These are phyloP conservation scores for Rhinoptilus africanus DNA, from an alignment of 2,113 vertebrate species.

Conservation along the genomic window DNA sequence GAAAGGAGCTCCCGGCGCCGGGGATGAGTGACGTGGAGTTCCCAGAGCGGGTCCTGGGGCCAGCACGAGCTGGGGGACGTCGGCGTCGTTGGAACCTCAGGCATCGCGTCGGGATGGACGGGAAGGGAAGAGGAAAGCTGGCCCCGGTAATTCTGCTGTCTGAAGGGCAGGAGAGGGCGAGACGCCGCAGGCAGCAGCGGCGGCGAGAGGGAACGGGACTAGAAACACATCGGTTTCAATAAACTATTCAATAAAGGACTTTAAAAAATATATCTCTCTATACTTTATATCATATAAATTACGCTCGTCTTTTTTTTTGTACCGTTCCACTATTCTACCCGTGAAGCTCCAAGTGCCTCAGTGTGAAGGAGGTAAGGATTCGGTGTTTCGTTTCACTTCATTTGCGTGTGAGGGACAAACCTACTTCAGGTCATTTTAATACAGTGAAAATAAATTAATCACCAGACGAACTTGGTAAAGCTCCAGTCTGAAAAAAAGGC, in stretches of 20 bases:
- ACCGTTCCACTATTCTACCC: neutral
- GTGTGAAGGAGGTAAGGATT: neutral
- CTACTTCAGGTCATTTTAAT: neutral
- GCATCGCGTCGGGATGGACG: accelerated
- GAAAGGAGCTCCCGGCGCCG: neutral
- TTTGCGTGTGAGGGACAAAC: neutral
- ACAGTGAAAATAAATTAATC: neutral
- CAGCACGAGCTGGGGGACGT: accelerated
- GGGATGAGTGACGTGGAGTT: neutral
- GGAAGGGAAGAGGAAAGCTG: neutral
- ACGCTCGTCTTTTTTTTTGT: neutral
- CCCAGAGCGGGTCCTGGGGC: neutral
- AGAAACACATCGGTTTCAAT: neutral
- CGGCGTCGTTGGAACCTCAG: neutral
- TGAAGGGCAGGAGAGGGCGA: neutral
- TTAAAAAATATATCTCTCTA: conserved; percentile 65
- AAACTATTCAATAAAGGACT: conserved; percentile 16
- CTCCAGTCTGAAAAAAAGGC: neutral
- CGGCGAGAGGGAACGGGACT: neutral
- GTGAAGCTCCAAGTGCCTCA: neutral
- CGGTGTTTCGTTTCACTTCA: neutral
- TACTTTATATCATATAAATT: conserved; percentile 51
- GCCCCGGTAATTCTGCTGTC: neutral
- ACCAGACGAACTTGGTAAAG: neutral
- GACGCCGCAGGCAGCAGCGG: neutral